Evolutionary conservation across 1,140 invertebrate species (phyloP).

Genomic region (Drosophila tsacasi): DNA sequence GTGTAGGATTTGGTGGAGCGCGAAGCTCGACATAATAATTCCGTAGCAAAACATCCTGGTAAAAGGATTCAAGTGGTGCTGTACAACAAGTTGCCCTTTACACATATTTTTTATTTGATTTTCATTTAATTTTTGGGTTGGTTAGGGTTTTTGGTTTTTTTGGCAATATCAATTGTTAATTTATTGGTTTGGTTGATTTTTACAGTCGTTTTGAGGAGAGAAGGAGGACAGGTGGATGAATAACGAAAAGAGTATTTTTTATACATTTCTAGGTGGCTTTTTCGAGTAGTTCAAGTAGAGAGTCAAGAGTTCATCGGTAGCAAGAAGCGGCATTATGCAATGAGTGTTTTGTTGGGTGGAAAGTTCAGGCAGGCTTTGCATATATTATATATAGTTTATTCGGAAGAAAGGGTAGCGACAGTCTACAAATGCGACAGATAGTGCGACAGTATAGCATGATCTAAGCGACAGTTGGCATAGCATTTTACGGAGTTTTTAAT

Average conservation of each 20-base stretch:
- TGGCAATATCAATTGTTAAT: slow-evolving; percentile 50
- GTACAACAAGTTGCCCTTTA: slow-evolving; percentile 84
- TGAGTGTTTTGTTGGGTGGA: slow-evolving; percentile 39
- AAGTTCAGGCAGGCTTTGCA: slow-evolving; percentile 55
- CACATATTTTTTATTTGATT: slow-evolving; percentile 68
- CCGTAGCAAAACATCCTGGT: slow-evolving; percentile 84
- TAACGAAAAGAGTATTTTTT: slow-evolving; percentile 59
- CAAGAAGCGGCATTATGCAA: slow-evolving; percentile 61
- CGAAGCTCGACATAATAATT: slow-evolving; percentile 83
- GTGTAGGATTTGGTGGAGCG: slow-evolving; percentile 82
- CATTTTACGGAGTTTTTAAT: slow-evolving; percentile 51
- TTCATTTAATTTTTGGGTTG: slow-evolving; percentile 40
- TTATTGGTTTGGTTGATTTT: slow-evolving; percentile 55
- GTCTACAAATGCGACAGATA: slow-evolving; percentile 45
- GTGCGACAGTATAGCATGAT: slow-evolving; percentile 79
- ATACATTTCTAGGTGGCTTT: slow-evolving; percentile 52
- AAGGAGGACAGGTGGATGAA: slow-evolving; percentile 53
- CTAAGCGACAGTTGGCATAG: slow-evolving; percentile 78
- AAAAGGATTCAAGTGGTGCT: slow-evolving; percentile 85
- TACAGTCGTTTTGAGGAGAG: slow-evolving; percentile 58
- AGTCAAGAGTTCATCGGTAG: slow-evolving; percentile 40
- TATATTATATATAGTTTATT: slow-evolving; percentile 33
- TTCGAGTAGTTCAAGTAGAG: slow-evolving; percentile 31
- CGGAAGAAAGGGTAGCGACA: slow-evolving; percentile 29
- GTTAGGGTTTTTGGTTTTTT: slow-evolving; percentile 31